These are phyloP conservation scores for Papilio polytes DNA, from an alignment of 1,140 invertebrate genomes.

Conservation along the genomic window DNA sequence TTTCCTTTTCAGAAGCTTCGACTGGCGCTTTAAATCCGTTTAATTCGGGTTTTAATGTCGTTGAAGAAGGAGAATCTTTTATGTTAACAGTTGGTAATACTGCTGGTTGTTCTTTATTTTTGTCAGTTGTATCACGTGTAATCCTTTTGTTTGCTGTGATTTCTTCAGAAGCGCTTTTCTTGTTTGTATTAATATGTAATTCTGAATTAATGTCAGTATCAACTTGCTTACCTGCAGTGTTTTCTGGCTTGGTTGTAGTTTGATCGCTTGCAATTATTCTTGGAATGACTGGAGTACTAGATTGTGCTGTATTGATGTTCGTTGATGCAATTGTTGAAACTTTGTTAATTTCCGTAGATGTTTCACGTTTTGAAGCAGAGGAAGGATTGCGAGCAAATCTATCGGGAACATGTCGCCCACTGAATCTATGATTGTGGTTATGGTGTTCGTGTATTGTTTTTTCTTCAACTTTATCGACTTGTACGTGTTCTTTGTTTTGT, in stretches of 20 bases:
- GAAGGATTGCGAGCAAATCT: constrained; percentile 2
- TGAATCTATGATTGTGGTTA: neutral
- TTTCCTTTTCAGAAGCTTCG: neutral
- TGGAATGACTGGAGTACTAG: neutral
- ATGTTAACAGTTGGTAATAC: constrained; percentile 31
- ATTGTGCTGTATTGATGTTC: neutral
- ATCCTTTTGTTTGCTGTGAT: neutral
- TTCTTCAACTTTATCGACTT: neutral
- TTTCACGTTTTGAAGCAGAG: neutral
- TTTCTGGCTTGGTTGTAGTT: neutral
- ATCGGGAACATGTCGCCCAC: neutral
- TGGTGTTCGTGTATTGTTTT: neutral
- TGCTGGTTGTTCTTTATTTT: constrained; percentile 20
- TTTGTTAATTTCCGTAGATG: constrained; percentile 10
- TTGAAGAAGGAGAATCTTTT: neutral
- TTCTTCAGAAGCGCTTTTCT: constrained; percentile 5
- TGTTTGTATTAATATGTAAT: neutral
- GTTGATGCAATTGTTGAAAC: neutral
- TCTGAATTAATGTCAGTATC: neutral
- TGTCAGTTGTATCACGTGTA: constrained; percentile 15
- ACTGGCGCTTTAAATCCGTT: neutral
- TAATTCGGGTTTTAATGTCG: constrained; percentile 9
- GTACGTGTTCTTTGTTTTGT: neutral
- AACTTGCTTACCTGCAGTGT: neutral
- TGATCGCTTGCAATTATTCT: neutral